These are phyloP conservation scores for Drosophila glabriapex DNA, from an alignment of 2,888 invertebrate genomes.

Conservation along the genomic window DNA sequence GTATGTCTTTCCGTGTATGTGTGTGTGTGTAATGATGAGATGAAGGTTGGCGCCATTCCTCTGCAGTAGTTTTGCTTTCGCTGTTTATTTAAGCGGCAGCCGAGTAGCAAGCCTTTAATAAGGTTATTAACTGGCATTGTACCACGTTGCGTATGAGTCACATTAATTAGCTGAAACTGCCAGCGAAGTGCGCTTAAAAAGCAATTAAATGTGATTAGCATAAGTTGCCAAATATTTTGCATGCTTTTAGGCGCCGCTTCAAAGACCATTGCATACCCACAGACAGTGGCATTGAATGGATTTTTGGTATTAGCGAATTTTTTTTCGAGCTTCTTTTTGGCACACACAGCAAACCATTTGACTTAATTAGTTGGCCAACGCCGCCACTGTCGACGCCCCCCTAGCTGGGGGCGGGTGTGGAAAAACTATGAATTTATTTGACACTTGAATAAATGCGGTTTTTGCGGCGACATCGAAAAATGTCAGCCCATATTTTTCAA, in stretches of 20 bases:
- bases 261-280: slow-evolving; percentile 59
- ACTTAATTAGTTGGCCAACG: slow-evolving; percentile 82
- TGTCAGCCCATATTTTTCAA: slow-evolving; percentile 72
- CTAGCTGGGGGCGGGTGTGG: slow-evolving; percentile 8
- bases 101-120: slow-evolving; percentile 39
- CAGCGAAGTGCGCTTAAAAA: slow-evolving; percentile 80
- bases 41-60: slow-evolving; percentile 28
- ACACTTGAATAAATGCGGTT: slow-evolving; percentile 84
- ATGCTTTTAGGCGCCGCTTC: slow-evolving; percentile 53
- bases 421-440: slow-evolving; percentile 83
- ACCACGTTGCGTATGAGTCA: slow-evolving; percentile 67
- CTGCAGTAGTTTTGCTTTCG: slow-evolving; percentile 18
- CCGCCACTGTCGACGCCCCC: slow-evolving; percentile 46
- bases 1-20: slow-evolving; percentile 13
- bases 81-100: slow-evolving; percentile 35
- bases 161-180: slow-evolving; percentile 72
- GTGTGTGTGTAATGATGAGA: not conserved
- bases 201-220: slow-evolving; percentile 84
- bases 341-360: slow-evolving; percentile 69
- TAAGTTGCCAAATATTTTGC: slow-evolving; percentile 65
- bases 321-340: slow-evolving; percentile 23
- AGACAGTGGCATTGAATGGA: slow-evolving; percentile 42
- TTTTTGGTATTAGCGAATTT: slow-evolving; percentile 36
- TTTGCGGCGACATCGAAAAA: slow-evolving; percentile 74
- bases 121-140: slow-evolving; percentile 41